Evolutionary conservation across 2,888 invertebrate genomes (phyloP), one percentile per base, ranked within the genome.

Genomic region (Mantis religiosa): DNA sequence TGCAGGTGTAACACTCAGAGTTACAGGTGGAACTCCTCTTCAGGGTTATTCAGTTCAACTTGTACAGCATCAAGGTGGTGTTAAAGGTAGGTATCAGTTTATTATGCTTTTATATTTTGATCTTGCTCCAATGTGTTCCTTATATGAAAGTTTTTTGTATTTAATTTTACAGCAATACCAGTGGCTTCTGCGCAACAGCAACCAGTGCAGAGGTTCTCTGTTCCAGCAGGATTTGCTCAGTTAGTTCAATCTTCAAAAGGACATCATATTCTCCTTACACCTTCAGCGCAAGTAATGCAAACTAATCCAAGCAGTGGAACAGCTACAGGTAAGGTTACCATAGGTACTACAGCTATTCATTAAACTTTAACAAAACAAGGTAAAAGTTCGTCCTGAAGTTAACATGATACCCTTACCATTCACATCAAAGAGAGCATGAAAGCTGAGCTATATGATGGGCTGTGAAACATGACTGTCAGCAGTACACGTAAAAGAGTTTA

Each of bases 171-270:
- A 94, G 94, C 94, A 88, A 94, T 94, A 91, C 94, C 94, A 82
- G 93, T 94, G 83, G 93, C 93, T 89, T 93, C 91, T 90, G 91
- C 92, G 28, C 92, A 92, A 91, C 71, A 83, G 28, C 20, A n/a
- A 30, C 87, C n/a, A 90, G 84, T 88, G 9, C 88, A 88, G 84
- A 88, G 84, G 84, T 84, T 88, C 8, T 88, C 90, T 25, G 87
- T 89, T 20, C 89, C 89, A 82, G 89, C 90, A 15, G 89, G 90
- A 8, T 93, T 95, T 91, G 95, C 96, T 84, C 96, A 96, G 92
- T 93, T 97, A 87, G 96, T 97, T 86, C 96, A 97, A 92, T 96
- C 96, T 9, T 94, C 96, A 34, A 94, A 95, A 88, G 97, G 97
- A 14, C 95, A 96, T 91, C 96, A 96, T 92, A 94, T 96, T 91